Base-by-base conservation (phyloP, 2,113 vertebrate genomes). In the Rhinolophus ferrumequinum region DNA sequence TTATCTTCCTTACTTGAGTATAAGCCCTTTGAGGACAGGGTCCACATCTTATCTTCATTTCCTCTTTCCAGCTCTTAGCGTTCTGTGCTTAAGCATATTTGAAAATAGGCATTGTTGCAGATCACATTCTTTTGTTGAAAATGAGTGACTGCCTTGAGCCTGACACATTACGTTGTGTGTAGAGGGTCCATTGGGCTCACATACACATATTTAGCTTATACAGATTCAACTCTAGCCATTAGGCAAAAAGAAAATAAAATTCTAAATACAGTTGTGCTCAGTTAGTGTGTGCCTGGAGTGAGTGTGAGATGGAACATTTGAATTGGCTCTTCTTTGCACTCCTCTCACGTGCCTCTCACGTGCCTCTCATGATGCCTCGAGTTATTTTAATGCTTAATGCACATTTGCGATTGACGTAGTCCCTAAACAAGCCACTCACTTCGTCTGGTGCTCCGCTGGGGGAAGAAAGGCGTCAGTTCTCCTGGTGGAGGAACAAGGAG, bases 41-140 rank as follows among this genome's bases (percentile, higher is more conserved):
- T 95, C 64, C 93, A 93, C 21, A n/a, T 97, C 76, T 97, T 91
- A 95, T 96, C 89, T 90, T 58, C 1, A 10, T 16, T 95, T 95
- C 73, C 41, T 95, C 33, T n/a, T 87, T 26, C 3, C 2, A 19
- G 33, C 26, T 62, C n/a, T 50, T 80, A 33, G 28, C 16, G 16
- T 69, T 81, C 47, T 90, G 30, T 90, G 54, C 56, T 54, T 79
- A 73, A 81, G 72, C 70, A 41, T 80, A 87, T 60, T 82, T 88
- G 30, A 87, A 90, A 84, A 33, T 60, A 69, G 75, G 38, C n/a
- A 1, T 86, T 64, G 28, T 79, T 54, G 44, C 38, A 56, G 52
- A 56, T 85, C 28, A 35, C n/a, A 3, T 54, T 58, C 38, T 81
- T 92, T 38, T 24, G 18, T 41, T 73, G 33, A 83, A 86, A 89